Conservation (phyloP, 2,113 vertebrate genomes). For the Asarcornis scutulata region DNA sequence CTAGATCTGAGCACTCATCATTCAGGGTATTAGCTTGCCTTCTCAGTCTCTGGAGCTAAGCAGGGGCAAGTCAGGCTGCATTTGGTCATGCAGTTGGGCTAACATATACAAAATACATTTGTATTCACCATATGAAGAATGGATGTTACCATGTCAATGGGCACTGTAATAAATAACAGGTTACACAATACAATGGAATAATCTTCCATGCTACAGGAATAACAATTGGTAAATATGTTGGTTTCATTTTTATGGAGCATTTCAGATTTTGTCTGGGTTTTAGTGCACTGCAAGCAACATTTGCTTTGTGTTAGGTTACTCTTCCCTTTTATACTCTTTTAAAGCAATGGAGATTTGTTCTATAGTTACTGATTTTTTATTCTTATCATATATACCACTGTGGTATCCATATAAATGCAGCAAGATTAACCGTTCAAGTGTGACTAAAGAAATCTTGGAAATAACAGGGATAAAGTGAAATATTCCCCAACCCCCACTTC, state of each 20-base stretch:
- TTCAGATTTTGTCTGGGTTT: conserved; percentile 31
- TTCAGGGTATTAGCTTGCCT: neutral
- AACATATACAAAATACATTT: neutral
- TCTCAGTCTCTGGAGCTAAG: neutral
- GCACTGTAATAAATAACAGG: conserved; percentile 25
- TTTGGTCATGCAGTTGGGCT: neutral
- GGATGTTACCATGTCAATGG: neutral
- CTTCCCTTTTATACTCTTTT: neutral
- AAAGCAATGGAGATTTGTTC: conserved; percentile 12
- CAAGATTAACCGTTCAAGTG: conserved; percentile 9
- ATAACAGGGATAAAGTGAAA: conserved; percentile 8
- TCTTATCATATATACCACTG: neutral
- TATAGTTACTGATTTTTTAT: neutral
- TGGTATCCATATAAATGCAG: neutral
- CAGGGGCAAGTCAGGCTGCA: neutral
- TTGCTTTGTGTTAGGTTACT: conserved; percentile 53
- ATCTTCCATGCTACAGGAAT: neutral
- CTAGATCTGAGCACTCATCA: neutral
- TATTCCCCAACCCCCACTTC: neutral
- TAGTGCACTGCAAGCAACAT: conserved; percentile 42
- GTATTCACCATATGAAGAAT: neutral
- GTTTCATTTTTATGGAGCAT: conserved; percentile 18
- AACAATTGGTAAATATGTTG: neutral
- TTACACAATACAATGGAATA: neutral
- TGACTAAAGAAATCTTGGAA: conserved; percentile 35